Conservation (phyloP, 2,113 vertebrate genomes). For the Numida meleagris region DNA sequence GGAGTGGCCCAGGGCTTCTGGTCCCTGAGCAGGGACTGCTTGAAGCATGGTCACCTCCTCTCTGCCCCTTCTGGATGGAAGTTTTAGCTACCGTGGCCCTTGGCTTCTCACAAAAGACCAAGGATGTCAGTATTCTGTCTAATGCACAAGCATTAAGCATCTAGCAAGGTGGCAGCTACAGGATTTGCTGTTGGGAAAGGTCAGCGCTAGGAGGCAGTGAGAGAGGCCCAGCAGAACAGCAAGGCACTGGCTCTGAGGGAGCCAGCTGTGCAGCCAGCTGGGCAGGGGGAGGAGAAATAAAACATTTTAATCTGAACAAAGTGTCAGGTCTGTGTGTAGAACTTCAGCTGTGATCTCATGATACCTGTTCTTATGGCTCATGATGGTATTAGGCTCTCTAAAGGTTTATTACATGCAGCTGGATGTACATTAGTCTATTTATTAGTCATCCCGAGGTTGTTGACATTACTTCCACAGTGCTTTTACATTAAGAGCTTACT, state of each 20-base stretch:
- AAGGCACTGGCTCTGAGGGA: background rate
- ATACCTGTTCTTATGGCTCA: constrained; percentile 31
- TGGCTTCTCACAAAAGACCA: background rate
- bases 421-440: constrained; percentile 52
- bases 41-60: background rate
- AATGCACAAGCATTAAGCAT: background rate
- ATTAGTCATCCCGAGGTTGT: constrained; percentile 61
- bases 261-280: background rate
- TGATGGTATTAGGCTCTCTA: constrained; percentile 30
- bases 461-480: constrained; percentile 62
- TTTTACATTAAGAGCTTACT: constrained; percentile 56
- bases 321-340: background rate
- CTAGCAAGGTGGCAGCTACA: background rate
- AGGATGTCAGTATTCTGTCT: background rate
- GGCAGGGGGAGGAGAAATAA: background rate
- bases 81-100: background rate
- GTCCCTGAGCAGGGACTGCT: background rate
- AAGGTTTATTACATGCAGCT: constrained; percentile 54
- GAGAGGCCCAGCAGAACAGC: background rate
- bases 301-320: background rate
- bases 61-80: background rate
- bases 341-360: background rate
- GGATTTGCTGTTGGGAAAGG: background rate
- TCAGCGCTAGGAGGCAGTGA: background rate
- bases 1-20: background rate